Conservation (phyloP, 2,113 vertebrate species). For the Rhinopomastus cyanomelas region DNA sequence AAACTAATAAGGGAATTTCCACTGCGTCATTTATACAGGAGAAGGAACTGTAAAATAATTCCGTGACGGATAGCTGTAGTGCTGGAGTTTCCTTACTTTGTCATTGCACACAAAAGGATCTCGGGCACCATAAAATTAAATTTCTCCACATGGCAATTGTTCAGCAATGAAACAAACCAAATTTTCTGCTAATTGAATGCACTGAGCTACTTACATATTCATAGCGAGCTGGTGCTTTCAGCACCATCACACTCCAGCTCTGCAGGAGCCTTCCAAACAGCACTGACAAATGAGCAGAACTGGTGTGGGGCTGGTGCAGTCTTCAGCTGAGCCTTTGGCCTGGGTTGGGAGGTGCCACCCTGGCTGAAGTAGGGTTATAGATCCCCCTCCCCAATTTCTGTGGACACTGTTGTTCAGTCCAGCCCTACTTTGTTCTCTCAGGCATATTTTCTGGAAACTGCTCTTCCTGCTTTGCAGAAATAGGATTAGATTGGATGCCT, state of each 20-base stretch:
- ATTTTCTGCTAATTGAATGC: conserved; percentile 65
- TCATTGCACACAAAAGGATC: conserved; percentile 54
- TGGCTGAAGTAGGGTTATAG: not conserved
- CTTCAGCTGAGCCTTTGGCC: not conserved
- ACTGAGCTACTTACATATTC: conserved; percentile 35
- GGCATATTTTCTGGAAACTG: not conserved
- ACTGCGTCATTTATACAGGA: conserved; percentile 13
- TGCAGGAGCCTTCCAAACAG: conserved; percentile 30
- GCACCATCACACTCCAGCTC: not conserved
- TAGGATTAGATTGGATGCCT: not conserved
- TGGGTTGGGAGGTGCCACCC: not conserved
- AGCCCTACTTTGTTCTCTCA: not conserved
- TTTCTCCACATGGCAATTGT: conserved; percentile 47
- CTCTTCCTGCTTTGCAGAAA: not conserved
- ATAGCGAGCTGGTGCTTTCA: not conserved
- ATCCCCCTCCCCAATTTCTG: not conserved
- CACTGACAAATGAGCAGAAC: not conserved
- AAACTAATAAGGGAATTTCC: conserved; percentile 26
- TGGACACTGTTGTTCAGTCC: too few species aligned
- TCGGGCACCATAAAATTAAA: conserved; percentile 65
- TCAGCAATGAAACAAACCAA: conserved; percentile 41
- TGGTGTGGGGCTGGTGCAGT: not conserved
- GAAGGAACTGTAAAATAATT: conserved; percentile 21
- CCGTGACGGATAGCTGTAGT: conserved; percentile 40
- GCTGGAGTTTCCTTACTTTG: conserved; percentile 41